Evolutionary conservation across 2,113 vertebrate species (phyloP).

Genomic region (Coryphaenoides rupestris): DNA sequence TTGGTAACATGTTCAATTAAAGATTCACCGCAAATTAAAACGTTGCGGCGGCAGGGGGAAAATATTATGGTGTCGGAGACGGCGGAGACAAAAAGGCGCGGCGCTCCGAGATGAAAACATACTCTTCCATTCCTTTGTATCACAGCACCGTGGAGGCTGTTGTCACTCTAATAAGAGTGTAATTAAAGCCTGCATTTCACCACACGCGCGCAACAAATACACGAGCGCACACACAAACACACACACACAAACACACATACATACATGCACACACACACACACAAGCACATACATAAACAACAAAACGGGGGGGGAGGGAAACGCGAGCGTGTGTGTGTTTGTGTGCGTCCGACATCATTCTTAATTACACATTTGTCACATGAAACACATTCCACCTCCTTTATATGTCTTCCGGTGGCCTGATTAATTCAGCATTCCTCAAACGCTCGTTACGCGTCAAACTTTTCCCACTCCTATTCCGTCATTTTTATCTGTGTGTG

Average conservation of each 20-base stretch:
- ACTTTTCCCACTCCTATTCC: conserved; percentile 67
- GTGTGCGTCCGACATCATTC: conserved; percentile 66
- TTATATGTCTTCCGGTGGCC: conserved; percentile 60
- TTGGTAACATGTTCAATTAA: conserved; percentile 34
- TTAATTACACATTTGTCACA: conserved; percentile 81
- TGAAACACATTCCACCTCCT: conserved; percentile 67
- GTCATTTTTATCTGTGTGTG: conserved; percentile 52
- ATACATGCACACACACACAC: conserved; percentile 46
- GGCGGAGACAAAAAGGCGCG: conserved; percentile 38
- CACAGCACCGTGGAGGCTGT: conserved; percentile 43
- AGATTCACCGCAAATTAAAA: conserved; percentile 42
- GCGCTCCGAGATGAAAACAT: conserved; percentile 54
- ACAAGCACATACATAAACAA: conserved; percentile 13
- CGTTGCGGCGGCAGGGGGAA: conserved; percentile 44
- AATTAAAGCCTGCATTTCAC: conserved; percentile 69
- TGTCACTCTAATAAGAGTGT: conserved; percentile 60
- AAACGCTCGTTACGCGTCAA: conserved; percentile 70
- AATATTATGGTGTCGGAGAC: conserved; percentile 45
- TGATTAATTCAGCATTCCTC: conserved; percentile 70
- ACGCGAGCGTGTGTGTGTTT: conserved; percentile 26
- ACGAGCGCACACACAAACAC: conserved; percentile 16
- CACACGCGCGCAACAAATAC: conserved; percentile 32
- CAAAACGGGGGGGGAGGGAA: no score
- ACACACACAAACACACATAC: conserved; percentile 31
- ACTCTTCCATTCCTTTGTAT: conserved; percentile 49